These are phyloP conservation scores for Idaea straminata DNA, from an alignment of 2,888 invertebrate species.

Conservation along the genomic window DNA sequence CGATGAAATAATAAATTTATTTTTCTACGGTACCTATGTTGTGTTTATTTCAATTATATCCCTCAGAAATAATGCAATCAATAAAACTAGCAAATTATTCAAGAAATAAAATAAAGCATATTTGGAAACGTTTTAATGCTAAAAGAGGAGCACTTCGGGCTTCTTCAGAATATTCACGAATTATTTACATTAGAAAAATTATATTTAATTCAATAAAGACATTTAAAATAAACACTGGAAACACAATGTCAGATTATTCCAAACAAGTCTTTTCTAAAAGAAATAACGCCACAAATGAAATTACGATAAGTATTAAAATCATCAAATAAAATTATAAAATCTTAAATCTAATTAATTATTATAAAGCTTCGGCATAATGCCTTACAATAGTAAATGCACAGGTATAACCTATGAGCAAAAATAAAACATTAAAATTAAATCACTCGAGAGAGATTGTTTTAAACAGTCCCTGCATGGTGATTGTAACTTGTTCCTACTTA, in stretches of 20 bases:
- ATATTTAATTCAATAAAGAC: background rate
- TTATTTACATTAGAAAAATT: conserved; percentile 3
- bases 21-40: background rate
- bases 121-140: background rate
- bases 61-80: background rate
- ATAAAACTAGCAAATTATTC: background rate
- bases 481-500: conserved; percentile 17
- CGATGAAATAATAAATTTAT: conserved; percentile 13
- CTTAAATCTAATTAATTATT: background rate
- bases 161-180: background rate
- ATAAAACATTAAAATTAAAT: conserved; percentile 7
- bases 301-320: background rate
- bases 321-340: conserved; percentile 2
- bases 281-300: background rate
- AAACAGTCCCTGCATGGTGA: conserved; percentile 4
- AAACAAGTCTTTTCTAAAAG: background rate
- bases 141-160: background rate
- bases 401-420: background rate
- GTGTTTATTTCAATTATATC: conserved; percentile 2
- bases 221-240: background rate
- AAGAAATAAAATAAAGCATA: conserved; percentile 4
- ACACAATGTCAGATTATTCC: background rate
- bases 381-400: conserved; percentile 3
- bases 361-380: background rate
- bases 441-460: background rate